These are phyloP conservation scores for Coluber constrictor DNA, from an alignment of 2,797 vertebrate genomes.

Conservation along the genomic window DNA sequence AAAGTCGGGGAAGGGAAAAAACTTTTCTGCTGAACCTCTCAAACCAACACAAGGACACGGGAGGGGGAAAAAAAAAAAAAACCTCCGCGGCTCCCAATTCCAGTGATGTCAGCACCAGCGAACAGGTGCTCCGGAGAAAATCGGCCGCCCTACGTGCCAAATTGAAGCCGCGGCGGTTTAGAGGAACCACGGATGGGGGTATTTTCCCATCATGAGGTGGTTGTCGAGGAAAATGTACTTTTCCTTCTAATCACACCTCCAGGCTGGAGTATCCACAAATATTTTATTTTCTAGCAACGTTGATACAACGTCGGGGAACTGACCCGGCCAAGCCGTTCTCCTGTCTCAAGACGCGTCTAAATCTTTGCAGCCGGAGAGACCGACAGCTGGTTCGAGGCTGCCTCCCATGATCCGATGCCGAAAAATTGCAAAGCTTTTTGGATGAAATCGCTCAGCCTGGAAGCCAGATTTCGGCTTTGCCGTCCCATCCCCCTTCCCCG, in stretches of 20 bases:
- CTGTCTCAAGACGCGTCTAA: neutral
- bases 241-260: too few species aligned
- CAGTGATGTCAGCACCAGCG: neutral
- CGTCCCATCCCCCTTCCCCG: neutral
- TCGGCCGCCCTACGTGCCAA: neutral
- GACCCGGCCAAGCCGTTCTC: conserved; percentile 37
- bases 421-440: conserved; percentile 68
- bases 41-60: neutral
- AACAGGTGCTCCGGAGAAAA: neutral
- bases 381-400: conserved; percentile 63
- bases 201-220: neutral
- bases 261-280: neutral
- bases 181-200: neutral
- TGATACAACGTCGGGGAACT: too few species aligned
- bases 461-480: conserved; percentile 57
- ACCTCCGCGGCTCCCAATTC: too few species aligned
- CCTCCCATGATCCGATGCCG: conserved; percentile 70
- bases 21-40: too few species aligned
- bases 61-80: too few species aligned
- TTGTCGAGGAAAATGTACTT: neutral
- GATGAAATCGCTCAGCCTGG: conserved; percentile 62
- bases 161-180: neutral
- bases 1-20: too few species aligned
- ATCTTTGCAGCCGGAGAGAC: too few species aligned
- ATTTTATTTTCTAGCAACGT: neutral